A percentile compares a stretch with the other conserved stretches of the same genome.
These are phyloP conservation scores for Hanleya hanleyi DNA, from an alignment of 2,888 invertebrate genomes.

Conservation along the genomic window DNA sequence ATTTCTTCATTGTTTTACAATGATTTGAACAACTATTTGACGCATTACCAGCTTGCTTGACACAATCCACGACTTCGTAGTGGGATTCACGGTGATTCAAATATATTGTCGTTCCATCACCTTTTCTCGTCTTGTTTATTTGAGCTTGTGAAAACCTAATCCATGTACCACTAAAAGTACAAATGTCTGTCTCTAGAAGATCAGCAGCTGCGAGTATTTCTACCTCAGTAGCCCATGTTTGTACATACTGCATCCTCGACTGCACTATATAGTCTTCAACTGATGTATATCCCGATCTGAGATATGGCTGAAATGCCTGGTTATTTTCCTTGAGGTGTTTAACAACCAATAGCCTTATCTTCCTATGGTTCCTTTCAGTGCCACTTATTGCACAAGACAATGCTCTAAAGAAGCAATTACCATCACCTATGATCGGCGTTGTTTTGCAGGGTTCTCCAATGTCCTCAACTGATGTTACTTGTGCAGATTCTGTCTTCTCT, in stretches of 20 bases:
- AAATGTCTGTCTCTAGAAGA: background rate
- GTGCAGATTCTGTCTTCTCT: background rate
- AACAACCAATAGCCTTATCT: background rate
- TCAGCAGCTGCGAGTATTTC: background rate
- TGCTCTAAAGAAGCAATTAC: slow-evolving; percentile 21
- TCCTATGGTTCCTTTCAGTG: background rate
- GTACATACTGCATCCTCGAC: background rate
- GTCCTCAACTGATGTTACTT: background rate
- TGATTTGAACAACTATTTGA: background rate
- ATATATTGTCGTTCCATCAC: background rate
- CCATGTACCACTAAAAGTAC: slow-evolving; percentile 3
- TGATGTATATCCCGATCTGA: background rate
- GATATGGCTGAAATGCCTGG: background rate
- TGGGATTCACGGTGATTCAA: slow-evolving; percentile 19
- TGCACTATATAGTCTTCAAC: slow-evolving; percentile 4
- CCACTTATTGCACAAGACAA: background rate
- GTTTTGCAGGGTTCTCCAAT: background rate
- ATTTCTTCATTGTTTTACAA: background rate
- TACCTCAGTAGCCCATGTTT: background rate
- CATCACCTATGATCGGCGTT: background rate
- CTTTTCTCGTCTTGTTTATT: background rate
- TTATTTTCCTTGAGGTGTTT: slow-evolving; percentile 6
- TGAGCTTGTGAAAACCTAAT: slow-evolving; percentile 4
- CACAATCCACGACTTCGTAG: slow-evolving; percentile 16
- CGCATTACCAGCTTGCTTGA: background rate